phyloP scores from a whole-genome alignment of 2,888 invertebrate species.

The Drosophila nr. medialis region DNA sequence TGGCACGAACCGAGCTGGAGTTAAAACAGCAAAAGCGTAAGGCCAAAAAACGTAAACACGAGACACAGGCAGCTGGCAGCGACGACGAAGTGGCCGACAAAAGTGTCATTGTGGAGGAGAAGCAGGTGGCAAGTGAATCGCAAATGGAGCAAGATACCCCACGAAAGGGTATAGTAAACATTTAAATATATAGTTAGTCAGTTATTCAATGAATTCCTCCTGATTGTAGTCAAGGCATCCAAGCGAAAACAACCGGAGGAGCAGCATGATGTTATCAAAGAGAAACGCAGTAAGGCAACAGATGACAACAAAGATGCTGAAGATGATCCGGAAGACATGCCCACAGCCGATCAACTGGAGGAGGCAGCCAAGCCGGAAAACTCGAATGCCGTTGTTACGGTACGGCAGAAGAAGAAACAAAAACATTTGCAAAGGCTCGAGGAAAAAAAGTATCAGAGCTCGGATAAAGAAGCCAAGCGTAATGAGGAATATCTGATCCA shows the following conservation, averaged over 20 bases:
- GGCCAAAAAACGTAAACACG: constrained; percentile 71
- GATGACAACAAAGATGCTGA: constrained; percentile 55
- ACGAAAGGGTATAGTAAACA: constrained; percentile 14
- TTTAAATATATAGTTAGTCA: neutral
- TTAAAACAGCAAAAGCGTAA: constrained; percentile 64
- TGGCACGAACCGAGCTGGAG: constrained; percentile 71
- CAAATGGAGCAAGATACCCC: constrained; percentile 18
- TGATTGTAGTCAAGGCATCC: constrained; percentile 34
- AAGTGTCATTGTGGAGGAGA: constrained; percentile 76
- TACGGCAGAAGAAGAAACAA: constrained; percentile 88
- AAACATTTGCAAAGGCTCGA: constrained; percentile 87
- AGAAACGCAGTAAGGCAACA: constrained; percentile 49
- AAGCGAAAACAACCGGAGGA: constrained; percentile 58
- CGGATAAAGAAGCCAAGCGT: constrained; percentile 87
- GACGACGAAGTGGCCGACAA: constrained; percentile 81
- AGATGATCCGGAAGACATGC: constrained; percentile 83
- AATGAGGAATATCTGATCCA: constrained; percentile 89
- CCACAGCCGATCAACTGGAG: constrained; percentile 81
- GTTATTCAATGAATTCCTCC: neutral
- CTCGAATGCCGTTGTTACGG: constrained; percentile 86
- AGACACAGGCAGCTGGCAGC: constrained; percentile 43
- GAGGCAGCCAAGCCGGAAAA: constrained; percentile 83
- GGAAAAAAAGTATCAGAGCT: constrained; percentile 86
- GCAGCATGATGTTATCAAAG: constrained; percentile 34
- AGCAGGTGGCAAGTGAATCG: constrained; percentile 20